Conservation (phyloP, 2,797 vertebrate species). For the Lutra lutra region DNA sequence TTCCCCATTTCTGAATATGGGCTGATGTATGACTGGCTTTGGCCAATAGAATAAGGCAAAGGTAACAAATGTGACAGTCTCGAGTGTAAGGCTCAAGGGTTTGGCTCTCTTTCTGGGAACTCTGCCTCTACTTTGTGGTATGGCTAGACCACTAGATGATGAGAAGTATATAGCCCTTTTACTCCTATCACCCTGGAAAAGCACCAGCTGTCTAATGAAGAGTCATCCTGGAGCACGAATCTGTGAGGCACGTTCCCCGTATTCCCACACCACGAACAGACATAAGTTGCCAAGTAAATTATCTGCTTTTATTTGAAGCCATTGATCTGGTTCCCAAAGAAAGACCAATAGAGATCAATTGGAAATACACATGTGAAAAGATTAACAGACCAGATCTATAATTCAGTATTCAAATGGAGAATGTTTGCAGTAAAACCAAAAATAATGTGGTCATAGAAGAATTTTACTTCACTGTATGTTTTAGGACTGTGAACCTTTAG, state of each 20-base stretch:
- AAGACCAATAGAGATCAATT: not conserved
- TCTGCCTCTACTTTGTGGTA: not conserved
- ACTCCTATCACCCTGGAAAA: not conserved
- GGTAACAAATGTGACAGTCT: accelerated
- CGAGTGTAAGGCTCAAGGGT: not conserved
- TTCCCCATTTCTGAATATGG: not conserved
- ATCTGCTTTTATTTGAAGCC: not conserved
- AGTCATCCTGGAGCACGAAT: not conserved
- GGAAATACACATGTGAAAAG: not conserved
- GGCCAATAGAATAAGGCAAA: not conserved
- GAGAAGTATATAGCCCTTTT: too few relatives aligned
- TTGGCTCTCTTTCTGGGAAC: not conserved
- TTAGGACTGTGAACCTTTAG: not conserved
- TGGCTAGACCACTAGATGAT: not conserved
- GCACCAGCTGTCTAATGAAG: not conserved
- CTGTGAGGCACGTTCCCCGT: not conserved
- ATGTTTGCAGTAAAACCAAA: not conserved
- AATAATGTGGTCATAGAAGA: not conserved
- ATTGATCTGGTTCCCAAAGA: conserved; percentile 6
- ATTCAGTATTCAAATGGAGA: not conserved
- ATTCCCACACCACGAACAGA: not conserved
- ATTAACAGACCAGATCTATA: not conserved
- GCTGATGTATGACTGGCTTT: not conserved
- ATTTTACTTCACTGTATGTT: not conserved
- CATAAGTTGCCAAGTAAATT: not conserved